Evolutionary conservation across 1,140 invertebrate species (phyloP).

Genomic region (Vanessa atalanta): DNA sequence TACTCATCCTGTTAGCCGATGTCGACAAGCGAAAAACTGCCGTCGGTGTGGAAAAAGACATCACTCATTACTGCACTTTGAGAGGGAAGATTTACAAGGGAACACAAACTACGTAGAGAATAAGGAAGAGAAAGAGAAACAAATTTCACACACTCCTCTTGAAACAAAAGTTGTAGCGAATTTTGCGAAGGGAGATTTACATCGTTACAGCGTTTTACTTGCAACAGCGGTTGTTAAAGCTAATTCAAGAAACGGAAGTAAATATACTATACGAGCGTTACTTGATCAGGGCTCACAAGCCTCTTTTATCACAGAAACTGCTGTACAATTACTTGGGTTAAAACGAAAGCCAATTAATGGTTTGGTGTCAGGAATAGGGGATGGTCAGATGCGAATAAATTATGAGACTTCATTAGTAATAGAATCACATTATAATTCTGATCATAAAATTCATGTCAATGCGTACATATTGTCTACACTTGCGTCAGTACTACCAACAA

Average conservation of each 20-base stretch:
- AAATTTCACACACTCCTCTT: no score
- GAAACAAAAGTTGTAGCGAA: not conserved
- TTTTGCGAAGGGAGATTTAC: not conserved
- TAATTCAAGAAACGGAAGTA: conserved; percentile 3
- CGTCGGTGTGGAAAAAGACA: conserved; percentile 4
- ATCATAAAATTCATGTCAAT: not conserved
- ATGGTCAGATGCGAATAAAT: no score
- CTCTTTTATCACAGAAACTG: conserved; percentile 39
- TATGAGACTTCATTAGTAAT: no score
- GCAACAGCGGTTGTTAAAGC: not conserved
- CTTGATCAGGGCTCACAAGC: conserved; percentile 19
- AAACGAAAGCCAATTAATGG: no score
- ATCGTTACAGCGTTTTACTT: not conserved
- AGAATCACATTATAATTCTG: not conserved
- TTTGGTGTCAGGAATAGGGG: no score
- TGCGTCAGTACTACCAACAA: not conserved
- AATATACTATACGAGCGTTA: conserved; percentile 21
- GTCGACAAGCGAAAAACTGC: conserved; percentile 22
- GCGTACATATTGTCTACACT: not conserved
- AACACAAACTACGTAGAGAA: no score
- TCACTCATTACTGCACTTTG: conserved; percentile 12
- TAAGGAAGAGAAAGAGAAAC: no score
- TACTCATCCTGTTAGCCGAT: conserved; percentile 44
- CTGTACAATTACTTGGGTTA: conserved; percentile 29
- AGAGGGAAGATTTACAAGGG: not conserved